Base-by-base conservation (phyloP, 2,888 invertebrate species). In the Dicycla oo region DNA sequence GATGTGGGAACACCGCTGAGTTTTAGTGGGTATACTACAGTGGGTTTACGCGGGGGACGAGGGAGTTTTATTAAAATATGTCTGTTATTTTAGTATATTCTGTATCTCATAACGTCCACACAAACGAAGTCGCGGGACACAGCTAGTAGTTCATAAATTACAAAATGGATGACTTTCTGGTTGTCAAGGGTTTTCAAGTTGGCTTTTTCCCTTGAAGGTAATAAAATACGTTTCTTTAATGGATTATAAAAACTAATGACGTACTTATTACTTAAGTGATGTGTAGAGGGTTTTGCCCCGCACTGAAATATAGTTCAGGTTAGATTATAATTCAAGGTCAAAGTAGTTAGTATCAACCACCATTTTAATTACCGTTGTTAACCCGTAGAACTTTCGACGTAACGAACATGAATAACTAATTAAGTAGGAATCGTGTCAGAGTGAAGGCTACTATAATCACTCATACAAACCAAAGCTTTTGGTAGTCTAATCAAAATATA, bases 301-400 rank as follows among this genome's bases (percentile, higher is more conserved):
- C n/a, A 26, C 18, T 49, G n/a, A 45, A 69, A 61, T 56, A 51
- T 49, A 38, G 11, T 69, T 64, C 15, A 69, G 23, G 20, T 69
- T 69, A 56, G 30, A 38, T 51, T 69, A 65, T 61, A 65, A 54
- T 77, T 70, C 49, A 60, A 63, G 78, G 81, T 34, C 26, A 13
- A 53, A 64, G 23, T 65, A 43, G 34, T 76, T 70, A 62, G 20
- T n/a, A 45, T 34, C 45, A 18, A 66, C 47, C 30, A 56, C 43
- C 47, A 18, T 80, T 76, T 74, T 79, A 81, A 84, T 72, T 73
- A 69, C 40, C 11, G 34, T 54, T 20, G 49, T 74, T 60, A 79
- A 70, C 51, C 47, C 45, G n/a, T 23, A 23, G 53, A 81, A 78
- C 49, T 69, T 71, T 80, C 69, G 62, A 75, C 83, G 66, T 77